phyloP scores from a whole-genome alignment of 2,113 vertebrate species.

The Anser cygnoides region DNA sequence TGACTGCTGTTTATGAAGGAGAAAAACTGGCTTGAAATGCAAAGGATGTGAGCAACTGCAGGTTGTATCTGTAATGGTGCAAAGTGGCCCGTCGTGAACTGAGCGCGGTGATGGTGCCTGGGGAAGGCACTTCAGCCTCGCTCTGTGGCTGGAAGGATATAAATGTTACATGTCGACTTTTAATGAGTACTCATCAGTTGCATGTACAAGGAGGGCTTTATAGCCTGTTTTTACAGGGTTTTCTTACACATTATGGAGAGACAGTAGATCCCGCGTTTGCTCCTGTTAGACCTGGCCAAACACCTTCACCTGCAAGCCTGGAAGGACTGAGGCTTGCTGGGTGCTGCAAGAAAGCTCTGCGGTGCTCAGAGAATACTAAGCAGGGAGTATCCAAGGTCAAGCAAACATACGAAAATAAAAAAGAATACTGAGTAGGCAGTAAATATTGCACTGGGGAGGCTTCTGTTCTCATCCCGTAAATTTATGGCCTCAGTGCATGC shows the following conservation, averaged over 20 bases:
- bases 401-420: slow-evolving; percentile 7
- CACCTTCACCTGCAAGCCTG: neutral
- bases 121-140: slow-evolving; percentile 30
- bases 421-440: slow-evolving; percentile 50
- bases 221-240: slow-evolving; percentile 6
- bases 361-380: slow-evolving; percentile 15
- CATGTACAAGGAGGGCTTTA: neutral
- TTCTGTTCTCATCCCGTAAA: slow-evolving; percentile 31
- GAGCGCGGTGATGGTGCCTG: slow-evolving; percentile 25
- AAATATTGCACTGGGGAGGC: slow-evolving; percentile 45
- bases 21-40: slow-evolving; percentile 24
- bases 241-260: neutral
- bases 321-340: neutral
- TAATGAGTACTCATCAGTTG: slow-evolving; percentile 37
- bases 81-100: neutral
- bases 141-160: neutral
- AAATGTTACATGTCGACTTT: neutral
- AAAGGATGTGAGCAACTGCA: neutral
- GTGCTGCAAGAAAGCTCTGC: neutral
- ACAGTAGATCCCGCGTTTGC: neutral
- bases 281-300: neutral
- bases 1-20: neutral
- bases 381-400: slow-evolving; percentile 52
- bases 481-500: neutral
- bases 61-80: neutral